Base-by-base conservation (phyloP, 2,797 vertebrate species). In the Tachyglossus aculeatus region DNA sequence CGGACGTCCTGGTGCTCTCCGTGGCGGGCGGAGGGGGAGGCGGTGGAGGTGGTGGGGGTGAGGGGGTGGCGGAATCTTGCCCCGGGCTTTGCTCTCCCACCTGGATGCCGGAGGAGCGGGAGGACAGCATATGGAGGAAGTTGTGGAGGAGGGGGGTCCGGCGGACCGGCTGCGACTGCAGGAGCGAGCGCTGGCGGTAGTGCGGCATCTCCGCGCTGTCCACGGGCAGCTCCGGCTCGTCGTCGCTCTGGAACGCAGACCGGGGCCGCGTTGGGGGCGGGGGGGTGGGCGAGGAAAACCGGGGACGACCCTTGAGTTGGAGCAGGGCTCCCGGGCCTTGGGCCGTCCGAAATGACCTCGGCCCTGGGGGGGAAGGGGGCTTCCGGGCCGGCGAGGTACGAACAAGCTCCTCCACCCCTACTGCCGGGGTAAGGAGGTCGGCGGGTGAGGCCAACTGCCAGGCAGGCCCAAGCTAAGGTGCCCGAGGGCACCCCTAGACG, bases 91-190 rank as follows among this genome's bases (percentile, higher is more conserved):
- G 94, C 88, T 94, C 94, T 91, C 93, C 93, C 83, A 92, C 85
- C 90, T 94, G 95, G 66, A 94, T 93, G 69, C 95, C 95, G 1
- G 97, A 96, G 21, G 96, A 96, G 78, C 98, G 97, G 19, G 96
- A 99, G 19, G 98, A 98, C 88, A 99, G 89, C 93, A 99, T 99
- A 92, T 99, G 98, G 79, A 99, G 94, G 91, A 99, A 99, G 92
- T 99, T 99, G 93, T 99, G 98, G 53, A 99, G 96, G 74, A 99
- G 96, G 48, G 98, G 98, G 0, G 98, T 98, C 70, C 98, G 96
- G 32, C 98, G 96, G 64, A 99, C 96, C 0, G 97, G 98, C 68
- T 98, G 98, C 27, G 98, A 96, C 0, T 96, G 97, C 78, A 98
- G 91, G 80, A 99, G 95, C 53, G 97, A 96, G 1, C 98, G 97